A percentile compares a stretch with the other conserved stretches of the same genome.
phyloP scores from a whole-genome alignment of 2,888 invertebrate genomes.

The Trachelus troglodyta region DNA sequence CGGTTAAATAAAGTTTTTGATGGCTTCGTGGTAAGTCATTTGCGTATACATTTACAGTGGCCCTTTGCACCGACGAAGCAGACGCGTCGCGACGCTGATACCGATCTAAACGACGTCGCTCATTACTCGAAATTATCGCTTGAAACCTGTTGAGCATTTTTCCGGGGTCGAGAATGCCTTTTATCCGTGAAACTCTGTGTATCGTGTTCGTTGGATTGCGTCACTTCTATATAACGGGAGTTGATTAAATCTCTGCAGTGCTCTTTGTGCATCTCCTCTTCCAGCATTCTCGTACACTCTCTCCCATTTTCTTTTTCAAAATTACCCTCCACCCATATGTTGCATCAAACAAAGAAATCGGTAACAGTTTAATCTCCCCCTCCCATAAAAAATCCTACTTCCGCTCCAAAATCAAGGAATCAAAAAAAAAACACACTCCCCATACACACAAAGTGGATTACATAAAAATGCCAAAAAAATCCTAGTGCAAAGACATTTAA shows the following conservation, averaged over 20 bases:
- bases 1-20: not conserved
- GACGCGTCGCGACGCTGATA: constrained; percentile 6
- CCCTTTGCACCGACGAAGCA: not conserved
- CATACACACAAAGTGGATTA: too few species aligned
- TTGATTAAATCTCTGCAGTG: not conserved
- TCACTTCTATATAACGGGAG: not conserved
- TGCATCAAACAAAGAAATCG: too few species aligned
- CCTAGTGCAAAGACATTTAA: too few species aligned
- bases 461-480: too few species aligned
- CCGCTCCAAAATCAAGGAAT: too few species aligned
- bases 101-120: constrained; percentile 7
- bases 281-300: not conserved
- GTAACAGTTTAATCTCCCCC: too few species aligned
- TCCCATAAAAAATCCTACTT: too few species aligned
- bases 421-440: too few species aligned
- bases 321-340: too few species aligned
- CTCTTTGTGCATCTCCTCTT: not conserved
- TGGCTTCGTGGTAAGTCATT: not conserved
- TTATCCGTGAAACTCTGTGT: not conserved
- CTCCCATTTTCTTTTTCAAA: not conserved
- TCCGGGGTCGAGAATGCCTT: constrained; percentile 5
- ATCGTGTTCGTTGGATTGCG: constrained; percentile 1
- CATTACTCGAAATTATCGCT: constrained; percentile 9
- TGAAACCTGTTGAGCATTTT: constrained; percentile 24
- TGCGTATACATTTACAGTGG: not conserved